A percentile compares a stretch with the other conserved stretches of the same genome.
Conservation (phyloP, 2,113 vertebrate genomes). For the Anser brachyrhynchus region DNA sequence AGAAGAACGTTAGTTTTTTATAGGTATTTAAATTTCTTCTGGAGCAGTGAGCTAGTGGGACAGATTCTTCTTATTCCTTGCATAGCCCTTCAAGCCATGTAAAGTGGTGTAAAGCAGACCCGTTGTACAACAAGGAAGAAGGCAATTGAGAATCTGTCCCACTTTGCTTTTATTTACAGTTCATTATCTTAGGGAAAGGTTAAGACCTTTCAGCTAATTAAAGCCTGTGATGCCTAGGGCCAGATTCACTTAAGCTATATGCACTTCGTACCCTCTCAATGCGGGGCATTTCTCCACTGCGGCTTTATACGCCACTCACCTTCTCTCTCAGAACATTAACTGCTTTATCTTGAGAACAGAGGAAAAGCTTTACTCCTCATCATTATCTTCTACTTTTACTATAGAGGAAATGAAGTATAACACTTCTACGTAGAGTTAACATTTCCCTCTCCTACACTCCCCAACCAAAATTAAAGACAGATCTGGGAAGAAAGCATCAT, state of each 20-base stretch:
- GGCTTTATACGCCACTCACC: neutral
- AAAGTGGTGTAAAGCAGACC: neutral
- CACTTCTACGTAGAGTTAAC: neutral
- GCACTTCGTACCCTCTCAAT: neutral
- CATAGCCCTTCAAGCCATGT: neutral
- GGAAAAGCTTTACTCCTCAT: neutral
- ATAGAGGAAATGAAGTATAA: neutral
- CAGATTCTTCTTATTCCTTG: slow-evolving; percentile 17
- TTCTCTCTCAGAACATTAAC: neutral
- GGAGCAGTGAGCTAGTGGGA: slow-evolving; percentile 1
- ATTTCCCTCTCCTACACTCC: neutral
- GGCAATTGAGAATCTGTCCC: slow-evolving; percentile 23
- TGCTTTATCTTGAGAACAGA: neutral
- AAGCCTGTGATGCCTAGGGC: slow-evolving; percentile 6
- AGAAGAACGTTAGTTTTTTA: slow-evolving; percentile 63
- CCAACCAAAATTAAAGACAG: neutral
- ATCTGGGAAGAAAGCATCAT: neutral
- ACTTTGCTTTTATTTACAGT: neutral
- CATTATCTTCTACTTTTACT: neutral
- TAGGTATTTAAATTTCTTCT: neutral
- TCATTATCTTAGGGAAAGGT: neutral
- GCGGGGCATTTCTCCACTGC: neutral
- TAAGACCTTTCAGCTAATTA: neutral
- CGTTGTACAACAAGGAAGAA: neutral
- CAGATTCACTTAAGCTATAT: slow-evolving; percentile 54